Evolutionary conservation across 2,113 vertebrate species (phyloP).

Genomic region (Proteles cristata): DNA sequence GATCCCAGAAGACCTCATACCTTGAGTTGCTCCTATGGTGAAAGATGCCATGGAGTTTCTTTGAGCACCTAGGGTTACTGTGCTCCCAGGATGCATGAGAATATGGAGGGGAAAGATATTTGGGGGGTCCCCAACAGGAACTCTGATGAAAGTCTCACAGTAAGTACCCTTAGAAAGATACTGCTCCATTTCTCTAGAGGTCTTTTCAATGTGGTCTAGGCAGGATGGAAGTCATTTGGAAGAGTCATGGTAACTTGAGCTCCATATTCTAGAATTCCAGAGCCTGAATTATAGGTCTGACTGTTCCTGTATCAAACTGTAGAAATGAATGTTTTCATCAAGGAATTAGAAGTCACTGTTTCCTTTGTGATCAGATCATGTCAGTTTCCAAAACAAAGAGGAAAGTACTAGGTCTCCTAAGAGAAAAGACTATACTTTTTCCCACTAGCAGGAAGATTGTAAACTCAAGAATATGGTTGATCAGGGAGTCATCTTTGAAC

Average conservation of each 20-base stretch:
- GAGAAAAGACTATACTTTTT: background rate
- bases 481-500: background rate
- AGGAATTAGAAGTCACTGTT: background rate
- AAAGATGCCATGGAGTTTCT: background rate
- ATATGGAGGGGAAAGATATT: background rate
- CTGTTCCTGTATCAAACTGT: background rate
- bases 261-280: background rate
- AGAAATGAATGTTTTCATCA: constrained; percentile 9
- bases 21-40: background rate
- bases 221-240: background rate
- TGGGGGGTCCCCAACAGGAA: background rate
- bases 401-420: background rate
- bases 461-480: background rate
- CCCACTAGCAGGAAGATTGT: background rate
- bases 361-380: background rate
- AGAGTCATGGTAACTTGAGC: background rate
- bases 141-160: background rate
- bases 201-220: background rate
- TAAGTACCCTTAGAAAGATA: background rate
- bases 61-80: background rate
- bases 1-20: background rate
- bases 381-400: background rate
- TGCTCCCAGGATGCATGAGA: background rate
- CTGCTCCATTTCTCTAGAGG: background rate
- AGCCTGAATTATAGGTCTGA: background rate